These are phyloP conservation scores for Rhogogaster chlorosoma DNA, from an alignment of 2,888 invertebrate species.

Conservation along the genomic window DNA sequence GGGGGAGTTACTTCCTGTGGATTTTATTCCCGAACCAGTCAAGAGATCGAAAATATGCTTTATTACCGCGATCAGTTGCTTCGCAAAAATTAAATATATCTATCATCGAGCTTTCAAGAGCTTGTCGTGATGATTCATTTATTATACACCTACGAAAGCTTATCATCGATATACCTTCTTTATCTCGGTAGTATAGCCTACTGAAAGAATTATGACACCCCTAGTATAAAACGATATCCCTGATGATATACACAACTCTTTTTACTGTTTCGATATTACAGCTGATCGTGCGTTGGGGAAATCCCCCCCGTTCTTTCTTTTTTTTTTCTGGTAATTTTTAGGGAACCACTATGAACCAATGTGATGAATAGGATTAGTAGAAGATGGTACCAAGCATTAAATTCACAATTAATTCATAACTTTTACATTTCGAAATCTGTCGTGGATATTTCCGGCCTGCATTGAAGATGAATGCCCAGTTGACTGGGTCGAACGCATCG, in stretches of 20 bases:
- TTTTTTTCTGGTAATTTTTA: not conserved
- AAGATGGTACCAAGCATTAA: not conserved
- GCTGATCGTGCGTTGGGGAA: not conserved
- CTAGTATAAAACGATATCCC: not conserved
- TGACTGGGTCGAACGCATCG: not conserved
- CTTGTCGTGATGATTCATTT: not conserved
- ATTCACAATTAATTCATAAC: not conserved
- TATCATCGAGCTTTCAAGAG: not conserved
- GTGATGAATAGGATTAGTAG: not conserved
- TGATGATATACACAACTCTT: not conserved
- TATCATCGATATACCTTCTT: not conserved
- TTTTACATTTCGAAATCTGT: not conserved
- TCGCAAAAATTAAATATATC: not conserved
- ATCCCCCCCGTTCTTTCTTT: not conserved
- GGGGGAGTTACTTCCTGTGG: not conserved
- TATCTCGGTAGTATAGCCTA: not conserved
- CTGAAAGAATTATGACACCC: not conserved
- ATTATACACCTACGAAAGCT: not conserved
- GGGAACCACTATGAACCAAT: not conserved
- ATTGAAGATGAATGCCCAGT: not conserved
- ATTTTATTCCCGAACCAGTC: not conserved
- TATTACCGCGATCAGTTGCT: not conserved
- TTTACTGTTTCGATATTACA: not conserved
- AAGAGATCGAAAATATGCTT: not conserved
- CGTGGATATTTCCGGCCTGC: not conserved